Evolutionary conservation across 2,113 vertebrate genomes (phyloP), one percentile per base, ranked within the genome.

Genomic region (Smithornis capensis): DNA sequence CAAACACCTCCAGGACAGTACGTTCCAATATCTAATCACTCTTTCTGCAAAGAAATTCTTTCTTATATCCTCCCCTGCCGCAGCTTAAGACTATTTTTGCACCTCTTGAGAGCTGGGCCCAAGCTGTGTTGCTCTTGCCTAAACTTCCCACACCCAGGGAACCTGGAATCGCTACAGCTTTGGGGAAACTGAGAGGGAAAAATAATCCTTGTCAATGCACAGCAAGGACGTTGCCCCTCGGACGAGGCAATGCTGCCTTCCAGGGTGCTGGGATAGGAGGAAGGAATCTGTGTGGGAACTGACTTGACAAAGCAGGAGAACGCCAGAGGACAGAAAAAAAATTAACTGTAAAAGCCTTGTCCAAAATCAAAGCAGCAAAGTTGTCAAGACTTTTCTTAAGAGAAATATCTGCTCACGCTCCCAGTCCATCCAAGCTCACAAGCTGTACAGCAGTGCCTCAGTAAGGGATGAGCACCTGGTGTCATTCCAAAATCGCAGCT

Each of bases 351-450:
- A 68, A 40, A 69, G n/a, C 55, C 4, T 3, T 35, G 23, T 52
- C 69, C 42, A 69, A 74, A 70, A 45, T 15, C 31, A 63, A 40
- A 92, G 59, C 23, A 35, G 31, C 1, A 2, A 10, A 3, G 18
- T 17, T 17, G 25, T 50, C 7, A 65, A 42, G 47, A 27, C 16
- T 45, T 56, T 35, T 44, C 67, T 65, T 8, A 4, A 28, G 45
- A 16, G 27, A 52, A 78, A 50, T 10, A 21, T 19, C 19, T 33
- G 17, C 7, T 35, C 12, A 1, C 1, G 5, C 13, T 52, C 5
- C 2, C 19, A 35, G 6, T 4, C 12, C 0, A 0, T 52, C 82
- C 17, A 37, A 59, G 16, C 18, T 52, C 33, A 3, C 0, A 3
- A 10, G 33, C 0, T 0, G 9, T 14, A 4, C 1, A 68, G 23